phyloP scores from a whole-genome alignment of 37 sponge, comb jelly and placozoan genomes.

The Chondrilla cf. caribensis region DNA sequence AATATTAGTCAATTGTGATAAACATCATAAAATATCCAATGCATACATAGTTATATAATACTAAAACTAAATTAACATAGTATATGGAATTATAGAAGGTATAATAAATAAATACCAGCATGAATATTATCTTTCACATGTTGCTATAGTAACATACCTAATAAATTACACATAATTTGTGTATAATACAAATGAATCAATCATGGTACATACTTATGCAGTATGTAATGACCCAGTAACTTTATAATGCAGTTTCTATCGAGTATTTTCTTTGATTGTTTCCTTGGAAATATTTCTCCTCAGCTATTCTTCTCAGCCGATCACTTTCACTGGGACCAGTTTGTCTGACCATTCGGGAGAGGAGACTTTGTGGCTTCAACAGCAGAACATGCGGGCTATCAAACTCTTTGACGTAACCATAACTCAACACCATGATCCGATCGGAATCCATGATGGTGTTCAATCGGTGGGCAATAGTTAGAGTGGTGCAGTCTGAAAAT shows the following conservation, averaged over 20 bases:
- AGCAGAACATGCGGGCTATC: conserved; percentile 40
- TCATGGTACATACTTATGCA: no score
- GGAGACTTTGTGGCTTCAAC: neutral
- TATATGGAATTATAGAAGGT: neutral
- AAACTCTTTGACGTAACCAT: conserved; percentile 42
- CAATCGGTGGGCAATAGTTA: conserved; percentile 69
- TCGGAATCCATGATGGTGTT: conserved; percentile 77
- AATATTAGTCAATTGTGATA: neutral
- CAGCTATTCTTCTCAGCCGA: conserved; percentile 21
- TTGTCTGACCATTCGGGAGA: conserved; percentile 24
- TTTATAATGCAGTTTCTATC: no score
- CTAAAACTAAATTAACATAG: neutral
- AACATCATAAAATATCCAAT: neutral
- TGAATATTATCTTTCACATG: neutral
- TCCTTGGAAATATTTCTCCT: neutral
- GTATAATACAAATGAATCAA: no score
- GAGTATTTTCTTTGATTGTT: neutral
- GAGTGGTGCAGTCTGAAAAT: conserved; percentile 57
- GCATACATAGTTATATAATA: neutral
- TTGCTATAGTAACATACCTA: neutral
- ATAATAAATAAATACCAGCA: neutral
- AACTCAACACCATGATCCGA: conserved; percentile 58
- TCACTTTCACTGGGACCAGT: conserved; percentile 25
- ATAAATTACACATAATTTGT: no score
- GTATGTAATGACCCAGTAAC: no score